Evolutionary conservation across 2,888 invertebrate species (phyloP).

Genomic region (Callinectes sapidus): DNA sequence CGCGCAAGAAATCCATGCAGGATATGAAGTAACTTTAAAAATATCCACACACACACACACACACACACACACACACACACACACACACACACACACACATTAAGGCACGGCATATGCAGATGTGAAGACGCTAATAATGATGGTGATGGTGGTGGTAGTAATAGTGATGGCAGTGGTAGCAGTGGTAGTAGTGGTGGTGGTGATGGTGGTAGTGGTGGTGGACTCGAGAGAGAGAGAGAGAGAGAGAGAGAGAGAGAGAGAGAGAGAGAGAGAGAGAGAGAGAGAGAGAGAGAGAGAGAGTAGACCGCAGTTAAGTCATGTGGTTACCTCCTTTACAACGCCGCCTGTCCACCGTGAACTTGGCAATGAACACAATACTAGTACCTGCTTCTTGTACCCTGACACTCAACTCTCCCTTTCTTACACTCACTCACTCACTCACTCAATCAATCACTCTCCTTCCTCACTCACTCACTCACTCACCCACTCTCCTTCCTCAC

Average conservation of each 20-base stretch:
- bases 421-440: not conserved
- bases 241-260: too few relatives aligned
- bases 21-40: not conserved
- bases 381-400: not conserved
- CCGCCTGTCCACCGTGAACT: slow-evolving; percentile 24
- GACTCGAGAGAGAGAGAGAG: not conserved
- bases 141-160: not conserved
- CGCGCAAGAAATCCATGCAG: not conserved
- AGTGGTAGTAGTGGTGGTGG: too few relatives aligned
- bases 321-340: not conserved
- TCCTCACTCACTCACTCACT: not conserved
- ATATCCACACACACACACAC: not conserved
- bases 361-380: not conserved
- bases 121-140: not conserved
- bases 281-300: slow-evolving; percentile 13
- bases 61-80: slow-evolving; percentile 15
- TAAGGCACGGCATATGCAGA: not conserved
- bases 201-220: too few relatives aligned
- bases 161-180: not conserved
- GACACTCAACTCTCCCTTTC: not conserved
- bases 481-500: not conserved
- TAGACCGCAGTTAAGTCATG: slow-evolving; percentile 22
- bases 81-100: not conserved
- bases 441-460: not conserved
- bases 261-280: slow-evolving; percentile 40